These are phyloP conservation scores for Watsonalla cultraria DNA, from an alignment of 2,888 invertebrate genomes.

Conservation along the genomic window DNA sequence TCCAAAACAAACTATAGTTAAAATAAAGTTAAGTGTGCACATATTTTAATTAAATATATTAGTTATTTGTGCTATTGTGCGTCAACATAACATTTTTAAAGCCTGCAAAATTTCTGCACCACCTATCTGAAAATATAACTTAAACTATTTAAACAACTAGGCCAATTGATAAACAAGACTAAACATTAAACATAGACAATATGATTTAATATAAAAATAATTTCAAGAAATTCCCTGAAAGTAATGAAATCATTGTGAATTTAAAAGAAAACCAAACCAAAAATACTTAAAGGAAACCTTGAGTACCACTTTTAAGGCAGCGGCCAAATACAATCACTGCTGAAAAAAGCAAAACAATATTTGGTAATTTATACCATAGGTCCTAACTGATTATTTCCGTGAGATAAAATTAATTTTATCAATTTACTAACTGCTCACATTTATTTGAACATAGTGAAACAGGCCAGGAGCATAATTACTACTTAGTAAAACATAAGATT, in stretches of 20 bases:
- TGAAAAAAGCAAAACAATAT: no score
- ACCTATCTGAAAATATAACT: slow-evolving; percentile 6
- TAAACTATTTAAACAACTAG: slow-evolving; percentile 2
- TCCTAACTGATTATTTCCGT: no score
- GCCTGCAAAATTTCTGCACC: slow-evolving; percentile 1
- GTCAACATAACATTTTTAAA: neutral
- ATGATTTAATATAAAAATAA: neutral
- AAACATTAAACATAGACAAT: neutral
- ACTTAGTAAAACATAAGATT: no score
- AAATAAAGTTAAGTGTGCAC: neutral
- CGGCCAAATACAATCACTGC: no score
- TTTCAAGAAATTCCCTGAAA: neutral
- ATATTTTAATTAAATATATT: neutral
- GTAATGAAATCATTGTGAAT: neutral
- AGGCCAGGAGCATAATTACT: no score
- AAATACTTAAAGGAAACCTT: no score
- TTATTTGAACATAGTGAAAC: no score
- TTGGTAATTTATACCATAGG: no score
- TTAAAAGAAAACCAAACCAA: no score
- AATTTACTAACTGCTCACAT: no score
- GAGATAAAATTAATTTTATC: no score
- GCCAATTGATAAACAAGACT: neutral
- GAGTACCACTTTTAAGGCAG: no score
- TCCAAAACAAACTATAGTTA: neutral
- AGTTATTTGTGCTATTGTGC: neutral